Evolutionary conservation across 1,140 invertebrate species (phyloP), one percentile per base, ranked within the genome.

Genomic region (Sinonovacula constricta): DNA sequence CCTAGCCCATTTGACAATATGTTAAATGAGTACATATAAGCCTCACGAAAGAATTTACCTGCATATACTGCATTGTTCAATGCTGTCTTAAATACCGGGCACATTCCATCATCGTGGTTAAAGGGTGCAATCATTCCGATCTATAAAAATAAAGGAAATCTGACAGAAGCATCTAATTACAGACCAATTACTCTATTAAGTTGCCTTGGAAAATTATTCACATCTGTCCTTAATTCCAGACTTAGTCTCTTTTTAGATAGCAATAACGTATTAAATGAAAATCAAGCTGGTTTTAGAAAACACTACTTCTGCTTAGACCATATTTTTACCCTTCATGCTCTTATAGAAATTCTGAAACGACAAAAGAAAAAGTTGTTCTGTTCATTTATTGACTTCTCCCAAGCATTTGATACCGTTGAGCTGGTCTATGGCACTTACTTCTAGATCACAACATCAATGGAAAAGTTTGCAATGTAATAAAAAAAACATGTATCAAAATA

Each of bases 231-330:
- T 2, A 69, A 69, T 56, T 45, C 39, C 14, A 5, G 66, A 31
- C 4, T 69, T 14, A 69, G 12, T 18, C 10, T 3, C 1, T 69
- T 33, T 24, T 26, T 34, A 69, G 5, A 30, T 45, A 45, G 39
- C 7, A 10, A 45, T 45, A 45, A 18, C 18, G n/a, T n/a, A n/a
- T 45, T 74, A 51, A 51, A 54, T 51, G 54, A 59, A 49, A 56
- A 62, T 26, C 70, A 74, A 31, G 57, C 70, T 10, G 70, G 70
- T 15, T 74, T 74, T 63, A 39, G 70, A n/a, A 74, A 62, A 63
- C 7, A 22, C 7, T 63, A 74, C 51, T n/a, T 39, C 24, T 59
- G 53, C 26, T 49, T 39, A 30, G 70, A 74, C 39, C 70, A 74
- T 63, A 74, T 74, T 18, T 74, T 74, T 24, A 45, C 15, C 7